A percentile compares a stretch with the other conserved stretches of the same genome.
Evolutionary conservation across 1,140 invertebrate species (phyloP).

Genomic region (Epicauta chinensis): DNA sequence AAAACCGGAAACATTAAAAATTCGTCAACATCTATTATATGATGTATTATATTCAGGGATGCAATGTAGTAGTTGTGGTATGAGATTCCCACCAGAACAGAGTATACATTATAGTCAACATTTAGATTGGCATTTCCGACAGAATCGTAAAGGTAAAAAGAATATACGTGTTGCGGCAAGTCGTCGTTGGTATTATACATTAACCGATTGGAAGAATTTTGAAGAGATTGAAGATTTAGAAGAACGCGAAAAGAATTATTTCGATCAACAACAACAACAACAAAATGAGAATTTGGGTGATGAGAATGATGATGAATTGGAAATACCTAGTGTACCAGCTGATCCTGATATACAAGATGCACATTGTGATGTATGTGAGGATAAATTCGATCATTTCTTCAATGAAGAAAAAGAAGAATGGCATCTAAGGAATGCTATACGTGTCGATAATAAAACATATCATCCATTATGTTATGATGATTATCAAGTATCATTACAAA

Average conservation of each 20-base stretch:
- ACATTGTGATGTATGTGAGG: constrained; percentile 81
- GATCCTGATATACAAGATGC: constrained; percentile 51
- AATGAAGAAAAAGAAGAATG: constrained; percentile 95
- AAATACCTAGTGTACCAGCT: constrained; percentile 57
- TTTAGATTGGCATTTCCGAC: constrained; percentile 95
- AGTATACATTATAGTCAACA: constrained; percentile 87
- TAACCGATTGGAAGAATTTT: constrained; percentile 89
- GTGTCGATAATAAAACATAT: constrained; percentile 72
- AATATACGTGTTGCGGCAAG: constrained; percentile 75
- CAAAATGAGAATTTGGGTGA: constrained; percentile 42
- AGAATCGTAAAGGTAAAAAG: constrained; percentile 83
- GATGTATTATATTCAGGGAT: constrained; percentile 74
- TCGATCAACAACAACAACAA: constrained; percentile 64
- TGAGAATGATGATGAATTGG: constrained; percentile 46
- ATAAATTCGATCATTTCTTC: constrained; percentile 89
- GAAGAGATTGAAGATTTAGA: constrained; percentile 91
- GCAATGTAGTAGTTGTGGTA: constrained; percentile 91
- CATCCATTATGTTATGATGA: constrained; percentile 90
- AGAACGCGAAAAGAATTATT: constrained; percentile 85
- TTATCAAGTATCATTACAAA: constrained; percentile 56
- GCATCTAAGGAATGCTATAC: constrained; percentile 80
- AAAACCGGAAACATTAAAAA: constrained; percentile 67
- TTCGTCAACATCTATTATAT: constrained; percentile 63
- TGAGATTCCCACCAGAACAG: constrained; percentile 80
- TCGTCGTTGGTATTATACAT: constrained; percentile 82